A percentile compares a stretch with the other conserved stretches of the same genome.
These are phyloP conservation scores for Prolemur simus DNA, from an alignment of 2,113 vertebrate species.

Conservation along the genomic window DNA sequence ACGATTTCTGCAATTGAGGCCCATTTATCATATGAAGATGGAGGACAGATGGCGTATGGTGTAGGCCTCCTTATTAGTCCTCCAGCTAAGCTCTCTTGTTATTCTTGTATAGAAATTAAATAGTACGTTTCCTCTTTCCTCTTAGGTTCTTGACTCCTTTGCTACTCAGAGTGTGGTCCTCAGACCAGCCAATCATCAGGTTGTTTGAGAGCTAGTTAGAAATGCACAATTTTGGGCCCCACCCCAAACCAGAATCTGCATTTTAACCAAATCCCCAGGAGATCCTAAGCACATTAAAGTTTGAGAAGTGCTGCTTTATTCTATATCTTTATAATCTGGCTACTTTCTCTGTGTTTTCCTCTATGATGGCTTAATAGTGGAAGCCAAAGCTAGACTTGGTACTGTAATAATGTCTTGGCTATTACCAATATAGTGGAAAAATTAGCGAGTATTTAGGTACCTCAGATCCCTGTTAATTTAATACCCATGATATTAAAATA, in stretches of 20 bases:
- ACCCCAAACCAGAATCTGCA: neutral
- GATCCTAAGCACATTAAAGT: neutral
- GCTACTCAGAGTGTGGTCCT: neutral
- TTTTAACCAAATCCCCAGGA: neutral
- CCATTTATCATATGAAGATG: neutral
- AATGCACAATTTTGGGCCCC: neutral
- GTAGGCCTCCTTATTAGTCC: neutral
- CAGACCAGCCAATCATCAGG: neutral
- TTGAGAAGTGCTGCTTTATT: neutral
- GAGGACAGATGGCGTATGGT: neutral
- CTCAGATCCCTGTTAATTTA: neutral
- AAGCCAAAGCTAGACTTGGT: neutral
- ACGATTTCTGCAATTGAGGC: neutral
- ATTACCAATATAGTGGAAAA: neutral
- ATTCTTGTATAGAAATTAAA: neutral
- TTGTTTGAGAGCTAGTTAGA: neutral
- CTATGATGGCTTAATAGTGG: neutral
- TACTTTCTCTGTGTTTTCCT: neutral
- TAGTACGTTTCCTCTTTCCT: neutral
- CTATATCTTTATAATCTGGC: neutral
- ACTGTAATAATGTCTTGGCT: neutral
- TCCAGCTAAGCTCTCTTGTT: neutral
- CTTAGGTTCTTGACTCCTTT: neutral
- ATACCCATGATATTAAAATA: neutral
- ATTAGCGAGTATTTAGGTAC: neutral